Evolutionary conservation across 1,140 invertebrate species (phyloP).

Genomic region (Ceratoteleas bidentatus): DNA sequence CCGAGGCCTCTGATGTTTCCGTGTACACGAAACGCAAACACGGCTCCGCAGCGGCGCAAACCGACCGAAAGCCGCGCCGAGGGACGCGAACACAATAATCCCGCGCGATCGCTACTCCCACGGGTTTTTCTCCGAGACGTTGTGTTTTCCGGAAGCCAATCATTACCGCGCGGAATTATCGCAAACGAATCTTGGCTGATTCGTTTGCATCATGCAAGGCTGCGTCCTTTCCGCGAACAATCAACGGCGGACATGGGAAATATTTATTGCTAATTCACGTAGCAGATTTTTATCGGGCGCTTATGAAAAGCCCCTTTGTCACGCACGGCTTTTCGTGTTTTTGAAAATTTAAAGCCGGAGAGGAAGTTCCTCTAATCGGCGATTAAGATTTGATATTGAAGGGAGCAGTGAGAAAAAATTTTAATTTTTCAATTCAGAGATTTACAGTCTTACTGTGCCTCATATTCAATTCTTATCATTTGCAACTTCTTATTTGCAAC

Average conservation of each 20-base stretch:
- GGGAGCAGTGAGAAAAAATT: no score
- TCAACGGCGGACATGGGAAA: constrained; percentile 13
- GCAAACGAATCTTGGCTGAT: constrained; percentile 45
- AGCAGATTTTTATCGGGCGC: constrained; percentile 5
- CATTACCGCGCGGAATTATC: constrained; percentile 53
- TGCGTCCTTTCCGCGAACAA: constrained; percentile 43
- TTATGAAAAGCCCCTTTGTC: neutral
- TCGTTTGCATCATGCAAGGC: constrained; percentile 49
- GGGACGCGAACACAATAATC: constrained; percentile 26
- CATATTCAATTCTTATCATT: no score
- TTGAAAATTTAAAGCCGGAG: neutral
- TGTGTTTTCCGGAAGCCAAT: constrained; percentile 61
- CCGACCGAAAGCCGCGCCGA: constrained; percentile 46
- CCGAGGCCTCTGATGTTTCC: constrained; percentile 71
- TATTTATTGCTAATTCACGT: constrained; percentile 19
- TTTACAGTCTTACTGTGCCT: no score
- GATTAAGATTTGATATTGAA: no score
- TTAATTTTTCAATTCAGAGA: no score
- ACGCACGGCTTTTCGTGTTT: no score
- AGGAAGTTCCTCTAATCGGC: no score
- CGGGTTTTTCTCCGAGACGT: constrained; percentile 43
- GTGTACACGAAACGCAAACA: constrained; percentile 71
- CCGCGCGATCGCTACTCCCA: constrained; percentile 40
- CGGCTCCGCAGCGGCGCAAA: constrained; percentile 50
- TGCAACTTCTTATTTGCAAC: no score